phyloP scores from a whole-genome alignment of 2,797 vertebrate genomes.

The Aphelocoma californica region DNA sequence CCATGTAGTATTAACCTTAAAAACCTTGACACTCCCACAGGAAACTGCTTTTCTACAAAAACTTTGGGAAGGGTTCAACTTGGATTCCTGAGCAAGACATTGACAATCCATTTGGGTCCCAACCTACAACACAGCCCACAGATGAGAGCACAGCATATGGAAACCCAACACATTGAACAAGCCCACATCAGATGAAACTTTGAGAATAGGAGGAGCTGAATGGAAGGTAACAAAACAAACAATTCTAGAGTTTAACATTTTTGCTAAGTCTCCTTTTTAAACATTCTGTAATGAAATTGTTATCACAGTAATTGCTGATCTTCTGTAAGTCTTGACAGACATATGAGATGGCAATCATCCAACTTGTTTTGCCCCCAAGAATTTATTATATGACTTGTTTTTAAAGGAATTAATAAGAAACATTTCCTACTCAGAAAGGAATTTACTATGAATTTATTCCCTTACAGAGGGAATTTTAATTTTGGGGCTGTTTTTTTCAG shows the following conservation, averaged over 20 bases:
- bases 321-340: not conserved
- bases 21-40: constrained; percentile 63
- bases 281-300: not conserved
- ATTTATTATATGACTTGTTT: not conserved
- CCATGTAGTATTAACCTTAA: constrained; percentile 62
- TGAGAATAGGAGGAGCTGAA: not conserved
- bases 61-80: constrained; percentile 52
- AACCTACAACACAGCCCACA: constrained; percentile 3
- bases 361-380: not conserved
- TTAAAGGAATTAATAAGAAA: not conserved
- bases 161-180: not conserved
- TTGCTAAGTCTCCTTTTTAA: not conserved
- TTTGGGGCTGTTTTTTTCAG: not conserved
- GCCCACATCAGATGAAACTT: not conserved
- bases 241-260: not conserved
- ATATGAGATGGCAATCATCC: not conserved
- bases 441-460: not conserved
- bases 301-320: not conserved
- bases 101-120: constrained; percentile 51
- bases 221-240: not conserved
- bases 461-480: not conserved
- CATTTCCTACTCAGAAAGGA: not conserved
- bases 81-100: constrained; percentile 66
- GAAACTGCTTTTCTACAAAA: constrained; percentile 74
- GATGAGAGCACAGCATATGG: not conserved